phyloP scores from a whole-genome alignment of 2,888 invertebrate genomes.

The Ommatoiulus sabulosus region DNA sequence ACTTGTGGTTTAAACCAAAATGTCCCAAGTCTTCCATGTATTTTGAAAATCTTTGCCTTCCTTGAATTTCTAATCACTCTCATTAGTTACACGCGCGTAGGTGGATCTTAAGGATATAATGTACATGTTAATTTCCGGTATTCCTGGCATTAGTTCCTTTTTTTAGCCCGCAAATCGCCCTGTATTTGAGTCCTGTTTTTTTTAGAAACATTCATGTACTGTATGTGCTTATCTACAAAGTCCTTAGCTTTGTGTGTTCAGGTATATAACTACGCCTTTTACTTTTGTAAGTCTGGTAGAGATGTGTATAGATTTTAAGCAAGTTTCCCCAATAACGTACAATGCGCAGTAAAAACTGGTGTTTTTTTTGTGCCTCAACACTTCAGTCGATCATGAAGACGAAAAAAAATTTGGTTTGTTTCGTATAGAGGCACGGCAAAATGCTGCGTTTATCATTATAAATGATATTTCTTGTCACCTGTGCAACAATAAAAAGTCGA shows the following conservation, averaged over 20 bases:
- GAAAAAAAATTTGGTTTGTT: not conserved
- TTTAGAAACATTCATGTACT: not conserved
- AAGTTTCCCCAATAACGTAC: not conserved
- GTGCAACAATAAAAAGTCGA: constrained; percentile 43
- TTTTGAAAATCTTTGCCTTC: no score
- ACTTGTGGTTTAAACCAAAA: no score
- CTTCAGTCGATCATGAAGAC: constrained; percentile 26
- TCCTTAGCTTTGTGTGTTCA: not conserved
- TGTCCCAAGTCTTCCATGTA: no score
- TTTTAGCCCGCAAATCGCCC: no score
- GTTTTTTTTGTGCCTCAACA: not conserved
- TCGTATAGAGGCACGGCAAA: constrained; percentile 1
- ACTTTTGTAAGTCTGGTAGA: not conserved
- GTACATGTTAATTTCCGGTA: no score
- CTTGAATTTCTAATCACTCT: no score
- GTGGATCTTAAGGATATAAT: no score
- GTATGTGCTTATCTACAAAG: not conserved
- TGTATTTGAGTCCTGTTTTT: not conserved
- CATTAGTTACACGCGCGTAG: no score
- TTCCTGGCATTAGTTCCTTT: no score
- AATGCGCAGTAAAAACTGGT: not conserved
- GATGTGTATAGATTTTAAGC: constrained; percentile 31
- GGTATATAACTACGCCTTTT: not conserved
- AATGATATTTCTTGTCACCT: constrained; percentile 48
- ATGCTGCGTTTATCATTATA: constrained; percentile 41